Evolutionary conservation across 2,113 vertebrate genomes (phyloP).

Genomic region (Corythornis cristatus): DNA sequence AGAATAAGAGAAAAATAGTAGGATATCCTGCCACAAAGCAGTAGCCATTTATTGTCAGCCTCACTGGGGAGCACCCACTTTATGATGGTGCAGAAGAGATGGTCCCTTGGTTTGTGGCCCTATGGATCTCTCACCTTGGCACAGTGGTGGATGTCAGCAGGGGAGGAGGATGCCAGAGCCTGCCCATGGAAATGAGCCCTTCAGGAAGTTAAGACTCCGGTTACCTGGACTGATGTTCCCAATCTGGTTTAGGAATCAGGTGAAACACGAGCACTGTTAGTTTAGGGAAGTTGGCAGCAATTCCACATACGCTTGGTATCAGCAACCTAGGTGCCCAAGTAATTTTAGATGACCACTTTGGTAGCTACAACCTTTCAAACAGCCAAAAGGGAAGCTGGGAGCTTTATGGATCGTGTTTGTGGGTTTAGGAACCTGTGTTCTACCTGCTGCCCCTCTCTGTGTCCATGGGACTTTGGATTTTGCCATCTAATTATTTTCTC

Average conservation of each 20-base stretch:
- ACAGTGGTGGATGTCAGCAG: neutral
- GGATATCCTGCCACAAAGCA: fast-evolving
- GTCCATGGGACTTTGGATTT: neutral
- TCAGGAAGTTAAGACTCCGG: neutral
- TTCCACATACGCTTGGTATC: neutral
- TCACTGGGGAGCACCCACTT: neutral
- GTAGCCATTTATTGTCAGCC: neutral
- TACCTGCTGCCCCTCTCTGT: neutral
- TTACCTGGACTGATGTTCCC: neutral
- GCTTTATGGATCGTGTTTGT: neutral
- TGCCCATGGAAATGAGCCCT: neutral
- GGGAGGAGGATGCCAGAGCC: neutral
- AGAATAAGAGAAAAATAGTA: neutral
- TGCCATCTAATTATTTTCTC: neutral
- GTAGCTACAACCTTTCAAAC: neutral
- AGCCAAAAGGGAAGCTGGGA: neutral
- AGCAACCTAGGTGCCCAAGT: neutral
- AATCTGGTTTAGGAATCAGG: neutral
- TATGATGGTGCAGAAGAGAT: neutral
- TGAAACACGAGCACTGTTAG: neutral
- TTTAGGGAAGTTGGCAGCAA: neutral
- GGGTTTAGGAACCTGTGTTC: neutral
- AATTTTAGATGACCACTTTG: neutral
- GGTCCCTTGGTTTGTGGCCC: neutral
- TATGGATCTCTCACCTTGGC: neutral